phyloP scores from a whole-genome alignment of 2,113 vertebrate species.

The Poeciliopsis turrubarensis region DNA sequence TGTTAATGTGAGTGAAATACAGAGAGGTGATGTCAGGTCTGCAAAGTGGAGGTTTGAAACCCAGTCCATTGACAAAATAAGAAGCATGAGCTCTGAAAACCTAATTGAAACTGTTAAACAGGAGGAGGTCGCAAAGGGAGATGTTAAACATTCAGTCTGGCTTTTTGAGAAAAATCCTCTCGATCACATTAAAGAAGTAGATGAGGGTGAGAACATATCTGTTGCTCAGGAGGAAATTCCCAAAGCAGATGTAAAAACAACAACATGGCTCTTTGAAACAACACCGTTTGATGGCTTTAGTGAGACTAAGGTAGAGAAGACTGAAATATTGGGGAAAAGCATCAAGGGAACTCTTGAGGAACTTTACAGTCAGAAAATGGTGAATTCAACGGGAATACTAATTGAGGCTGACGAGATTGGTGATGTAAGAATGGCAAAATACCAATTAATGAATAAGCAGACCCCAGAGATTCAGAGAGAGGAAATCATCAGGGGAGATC shows the following conservation, averaged over 20 bases:
- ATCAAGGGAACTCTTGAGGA: slow-evolving; percentile 89
- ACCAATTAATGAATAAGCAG: slow-evolving; percentile 88
- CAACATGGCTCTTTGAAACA: slow-evolving; percentile 93
- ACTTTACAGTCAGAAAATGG: slow-evolving; percentile 86
- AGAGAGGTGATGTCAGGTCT: slow-evolving; percentile 88
- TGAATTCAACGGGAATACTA: slow-evolving; percentile 87
- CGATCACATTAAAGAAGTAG: slow-evolving; percentile 84
- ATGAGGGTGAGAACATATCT: slow-evolving; percentile 66
- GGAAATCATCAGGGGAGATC: slow-evolving; percentile 86
- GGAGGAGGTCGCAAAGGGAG: slow-evolving; percentile 86
- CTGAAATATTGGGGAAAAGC: slow-evolving; percentile 88
- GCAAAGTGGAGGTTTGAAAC: slow-evolving; percentile 94
- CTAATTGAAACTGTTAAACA: slow-evolving; percentile 83
- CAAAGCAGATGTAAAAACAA: slow-evolving; percentile 87
- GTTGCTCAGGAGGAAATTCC: slow-evolving; percentile 82
- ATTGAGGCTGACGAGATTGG: slow-evolving; percentile 91
- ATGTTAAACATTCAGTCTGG: slow-evolving; percentile 90
- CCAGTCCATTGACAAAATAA: slow-evolving; percentile 86
- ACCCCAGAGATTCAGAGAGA: slow-evolving; percentile 89
- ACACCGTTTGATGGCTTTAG: slow-evolving; percentile 89
- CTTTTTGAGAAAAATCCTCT: slow-evolving; percentile 91
- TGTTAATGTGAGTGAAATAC: slow-evolving; percentile 89
- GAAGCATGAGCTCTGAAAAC: slow-evolving; percentile 83
- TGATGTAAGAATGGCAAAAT: slow-evolving; percentile 92
- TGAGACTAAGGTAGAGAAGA: slow-evolving; percentile 81